Conservation (phyloP, 2,113 vertebrate species). For the Actinemys pallida region DNA sequence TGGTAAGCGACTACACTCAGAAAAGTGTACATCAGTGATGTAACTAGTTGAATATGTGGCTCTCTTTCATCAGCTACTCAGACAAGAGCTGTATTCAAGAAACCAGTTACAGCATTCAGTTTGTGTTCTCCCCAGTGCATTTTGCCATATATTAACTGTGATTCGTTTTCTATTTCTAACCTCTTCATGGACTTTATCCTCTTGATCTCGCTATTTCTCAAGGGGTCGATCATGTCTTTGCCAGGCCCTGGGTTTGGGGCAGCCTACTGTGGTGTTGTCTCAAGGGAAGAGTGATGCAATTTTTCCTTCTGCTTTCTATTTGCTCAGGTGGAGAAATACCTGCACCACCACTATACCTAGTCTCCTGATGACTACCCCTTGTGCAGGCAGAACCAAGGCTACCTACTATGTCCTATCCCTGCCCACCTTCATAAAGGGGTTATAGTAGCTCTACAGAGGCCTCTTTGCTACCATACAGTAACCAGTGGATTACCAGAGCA, state of each 20-base stretch:
- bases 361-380: not conserved
- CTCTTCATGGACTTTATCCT: not conserved
- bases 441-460: not conserved
- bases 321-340: not conserved
- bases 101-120: not conserved
- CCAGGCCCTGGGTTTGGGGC: not conserved
- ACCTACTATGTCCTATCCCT: not conserved
- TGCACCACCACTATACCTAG: not conserved
- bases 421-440: not conserved
- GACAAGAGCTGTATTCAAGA: not conserved
- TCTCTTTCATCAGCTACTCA: not conserved
- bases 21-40: not conserved
- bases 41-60: not conserved
- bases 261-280: rapidly evolving
- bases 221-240: not conserved
- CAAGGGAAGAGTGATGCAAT: not conserved
- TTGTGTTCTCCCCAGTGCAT: not conserved
- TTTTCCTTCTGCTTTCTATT: not conserved
- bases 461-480: not conserved
- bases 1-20: not conserved
- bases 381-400: not conserved
- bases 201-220: not conserved
- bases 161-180: not conserved
- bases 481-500: not conserved
- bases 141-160: not conserved